phyloP scores from a whole-genome alignment of 1,140 invertebrate species.

The Ectropis grisescens region DNA sequence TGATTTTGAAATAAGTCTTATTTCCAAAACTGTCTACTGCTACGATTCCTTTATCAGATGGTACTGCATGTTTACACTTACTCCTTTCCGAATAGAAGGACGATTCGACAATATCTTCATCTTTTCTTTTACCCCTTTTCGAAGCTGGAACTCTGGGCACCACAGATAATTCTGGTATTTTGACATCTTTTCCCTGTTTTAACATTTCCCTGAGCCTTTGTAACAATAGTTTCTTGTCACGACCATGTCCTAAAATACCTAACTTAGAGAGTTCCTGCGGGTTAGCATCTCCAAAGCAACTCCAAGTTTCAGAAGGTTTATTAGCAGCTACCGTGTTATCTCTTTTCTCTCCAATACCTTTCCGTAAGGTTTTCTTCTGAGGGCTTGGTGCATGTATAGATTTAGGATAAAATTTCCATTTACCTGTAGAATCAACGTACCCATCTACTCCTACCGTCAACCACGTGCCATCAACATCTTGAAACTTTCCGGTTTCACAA shows the following conservation, averaged over 20 bases:
- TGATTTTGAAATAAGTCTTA: slow-evolving; percentile 43
- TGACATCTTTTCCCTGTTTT: slow-evolving; percentile 36
- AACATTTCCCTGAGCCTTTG: slow-evolving; percentile 28
- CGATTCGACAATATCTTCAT: slow-evolving; percentile 11
- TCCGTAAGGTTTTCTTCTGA: slow-evolving; percentile 15
- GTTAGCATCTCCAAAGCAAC: slow-evolving; percentile 47
- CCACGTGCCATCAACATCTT: slow-evolving; percentile 39
- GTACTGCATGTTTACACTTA: slow-evolving; percentile 35
- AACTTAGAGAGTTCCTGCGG: slow-evolving; percentile 38
- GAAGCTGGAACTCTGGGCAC: slow-evolving; percentile 20
- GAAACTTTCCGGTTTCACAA: slow-evolving; percentile 42
- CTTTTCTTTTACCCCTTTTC: slow-evolving; percentile 13
- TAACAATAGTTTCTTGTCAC: slow-evolving; percentile 39
- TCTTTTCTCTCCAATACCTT: slow-evolving; percentile 17
- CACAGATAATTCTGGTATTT: slow-evolving; percentile 29
- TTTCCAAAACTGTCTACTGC: slow-evolving; percentile 35
- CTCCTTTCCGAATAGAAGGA: too few species aligned
- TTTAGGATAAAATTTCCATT: slow-evolving; percentile 41
- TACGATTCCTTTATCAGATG: slow-evolving; percentile 43
- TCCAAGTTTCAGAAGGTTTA: slow-evolving; percentile 38
- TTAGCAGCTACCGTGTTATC: slow-evolving; percentile 4
- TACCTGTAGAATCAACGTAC: slow-evolving; percentile 34
- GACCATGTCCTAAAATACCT: slow-evolving; percentile 51
- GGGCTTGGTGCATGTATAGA: slow-evolving; percentile 8
- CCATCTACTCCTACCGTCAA: slow-evolving; percentile 48